Evolutionary conservation across 2,888 invertebrate species (phyloP).

Genomic region (Drosophila austrosaltans): DNA sequence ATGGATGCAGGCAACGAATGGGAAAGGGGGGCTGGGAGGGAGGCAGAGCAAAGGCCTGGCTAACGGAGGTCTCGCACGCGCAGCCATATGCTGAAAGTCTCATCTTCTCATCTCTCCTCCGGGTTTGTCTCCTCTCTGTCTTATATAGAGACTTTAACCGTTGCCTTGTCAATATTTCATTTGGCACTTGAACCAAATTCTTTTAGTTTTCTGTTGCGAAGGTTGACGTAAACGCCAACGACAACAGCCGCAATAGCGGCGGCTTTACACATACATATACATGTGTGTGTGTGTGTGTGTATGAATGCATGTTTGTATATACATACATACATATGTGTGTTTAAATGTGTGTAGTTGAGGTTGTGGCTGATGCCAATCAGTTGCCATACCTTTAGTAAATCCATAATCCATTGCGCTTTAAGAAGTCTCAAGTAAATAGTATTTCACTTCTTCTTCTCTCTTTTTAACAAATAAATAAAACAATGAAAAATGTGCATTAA

Average conservation of each 20-base stretch:
- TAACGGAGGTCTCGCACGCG: conserved; percentile 54
- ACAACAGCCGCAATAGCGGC: conserved; percentile 33
- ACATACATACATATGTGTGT: not conserved
- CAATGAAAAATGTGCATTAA: not conserved
- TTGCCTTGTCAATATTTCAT: conserved; percentile 76
- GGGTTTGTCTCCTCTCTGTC: conserved; percentile 9
- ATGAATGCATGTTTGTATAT: not conserved
- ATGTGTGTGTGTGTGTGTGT: not conserved
- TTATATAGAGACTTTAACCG: conserved; percentile 28
- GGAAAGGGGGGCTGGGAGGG: not conserved
- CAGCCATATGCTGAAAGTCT: conserved; percentile 67
- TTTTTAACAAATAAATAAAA: not conserved
- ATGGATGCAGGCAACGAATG: not conserved
- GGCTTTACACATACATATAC: not conserved
- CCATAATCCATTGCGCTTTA: not conserved
- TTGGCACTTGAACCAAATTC: conserved; percentile 79
- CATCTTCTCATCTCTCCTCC: conserved; percentile 31
- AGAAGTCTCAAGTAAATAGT: not conserved
- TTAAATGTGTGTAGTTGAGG: not conserved
- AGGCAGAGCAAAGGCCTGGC: not conserved
- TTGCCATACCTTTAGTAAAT: not conserved
- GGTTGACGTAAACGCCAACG: conserved; percentile 52
- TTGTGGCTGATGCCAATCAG: conserved; percentile 3
- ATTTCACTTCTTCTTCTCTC: not conserved
- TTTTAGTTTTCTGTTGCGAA: conserved; percentile 71